Base-by-base conservation (phyloP, 64 coral and sea anemone species). In the Stylophora pistillata region DNA sequence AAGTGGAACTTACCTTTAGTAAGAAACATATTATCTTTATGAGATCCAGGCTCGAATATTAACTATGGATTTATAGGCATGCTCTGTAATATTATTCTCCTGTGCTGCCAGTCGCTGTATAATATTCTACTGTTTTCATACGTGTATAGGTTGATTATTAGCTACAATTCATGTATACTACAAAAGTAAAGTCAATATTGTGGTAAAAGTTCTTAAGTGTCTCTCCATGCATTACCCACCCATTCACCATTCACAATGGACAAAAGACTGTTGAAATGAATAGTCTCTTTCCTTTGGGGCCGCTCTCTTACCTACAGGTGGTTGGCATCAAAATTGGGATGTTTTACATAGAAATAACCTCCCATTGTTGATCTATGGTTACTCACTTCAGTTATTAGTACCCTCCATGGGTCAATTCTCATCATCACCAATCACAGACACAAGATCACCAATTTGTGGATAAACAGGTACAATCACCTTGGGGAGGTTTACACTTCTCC, bases 391-490 rank as follows among this genome's bases (percentile, higher is more conserved):
- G 74, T 33, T 56, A 88, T 28, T 3, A 64, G 15, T n/a, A 29
- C 86, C 56, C 56, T 76, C 56, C 86, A 88, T 21, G 6, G 57
- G 16, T 27, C n/a, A n/a, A n/a, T 78, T 58, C 53, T 27, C 31
- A 23, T 69, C 58, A 31, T 88, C 1, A 64, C 74, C 74, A 15
- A 0, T 16, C 6, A 70, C 59, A 16, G 9, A 37, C 66, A 84
- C 23, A 69, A 84, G 66, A 68, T 88, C 86, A 13, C 86, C 86
- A 88, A 37, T 20, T 47, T 77, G 58, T 7, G 86, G 86, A 2
- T 65, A 88, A 27, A 88, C 72, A 64, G 86, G 86, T 0, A 88
- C 86, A 61, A 88, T 23, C 53, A 88, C 86, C 30, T 77, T 30
- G 53, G 74, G 86, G 10, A 88, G 16, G 25, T 10, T 15, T 14